phyloP scores from a whole-genome alignment of 1,140 invertebrate genomes.

The Drosophila dunni region DNA sequence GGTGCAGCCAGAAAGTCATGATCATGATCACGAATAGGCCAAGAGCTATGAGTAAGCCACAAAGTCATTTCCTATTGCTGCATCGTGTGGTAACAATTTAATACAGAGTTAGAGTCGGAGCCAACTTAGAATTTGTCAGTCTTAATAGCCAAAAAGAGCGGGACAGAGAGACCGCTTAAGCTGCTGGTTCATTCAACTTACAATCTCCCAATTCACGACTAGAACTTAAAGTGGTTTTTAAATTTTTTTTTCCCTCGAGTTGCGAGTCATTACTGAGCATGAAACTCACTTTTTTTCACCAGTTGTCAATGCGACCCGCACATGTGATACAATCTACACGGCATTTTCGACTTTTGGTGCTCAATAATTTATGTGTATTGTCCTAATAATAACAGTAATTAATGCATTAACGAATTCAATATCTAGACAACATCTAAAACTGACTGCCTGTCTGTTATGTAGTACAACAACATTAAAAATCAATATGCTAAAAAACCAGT shows the following conservation, averaged over 20 bases:
- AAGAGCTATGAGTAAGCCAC: conserved; percentile 62
- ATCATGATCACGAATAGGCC: conserved; percentile 44
- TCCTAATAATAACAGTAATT: conserved; percentile 75
- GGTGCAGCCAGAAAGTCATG: conserved; percentile 47
- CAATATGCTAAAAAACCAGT: conserved; percentile 54
- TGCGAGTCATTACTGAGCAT: conserved; percentile 64
- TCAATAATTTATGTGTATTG: conserved; percentile 72
- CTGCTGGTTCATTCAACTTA: conserved; percentile 70
- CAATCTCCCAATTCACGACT: conserved; percentile 9
- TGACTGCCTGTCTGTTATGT: background rate
- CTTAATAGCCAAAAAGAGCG: background rate
- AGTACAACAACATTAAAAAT: conserved; percentile 44
- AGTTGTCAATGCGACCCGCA: conserved; percentile 31
- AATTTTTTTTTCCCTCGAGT: conserved; percentile 42
- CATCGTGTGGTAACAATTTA: conserved; percentile 28
- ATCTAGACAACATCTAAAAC: conserved; percentile 12
- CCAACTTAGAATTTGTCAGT: conserved; percentile 19
- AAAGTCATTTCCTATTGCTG: conserved; percentile 45
- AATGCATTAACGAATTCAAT: conserved; percentile 55
- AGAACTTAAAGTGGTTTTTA: conserved; percentile 14
- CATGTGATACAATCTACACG: conserved; percentile 66
- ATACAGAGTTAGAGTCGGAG: no score
- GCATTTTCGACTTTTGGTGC: background rate
- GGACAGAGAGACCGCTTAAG: conserved; percentile 34
- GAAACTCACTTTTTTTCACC: conserved; percentile 34